Base-by-base conservation (phyloP, 2,888 invertebrate genomes). In the Abrostola triplasia region DNA sequence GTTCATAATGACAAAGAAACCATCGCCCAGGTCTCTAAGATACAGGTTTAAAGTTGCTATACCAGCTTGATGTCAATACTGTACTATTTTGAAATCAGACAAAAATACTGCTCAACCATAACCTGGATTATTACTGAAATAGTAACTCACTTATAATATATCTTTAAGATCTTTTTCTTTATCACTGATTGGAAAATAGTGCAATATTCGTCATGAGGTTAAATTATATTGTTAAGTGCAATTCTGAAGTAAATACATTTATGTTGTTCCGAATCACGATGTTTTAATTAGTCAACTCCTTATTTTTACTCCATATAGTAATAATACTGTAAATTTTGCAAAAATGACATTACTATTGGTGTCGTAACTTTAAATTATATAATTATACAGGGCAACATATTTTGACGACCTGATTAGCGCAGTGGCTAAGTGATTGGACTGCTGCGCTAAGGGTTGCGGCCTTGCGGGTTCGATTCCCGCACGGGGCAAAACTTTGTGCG, bases 1-100 rank as follows among this genome's bases (percentile, higher is more conserved):
- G 93, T 94, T 91, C 77, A 80, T 93, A 77, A 92, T 92, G 88
- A 87, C 85, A 59, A 93, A 89, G 80, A 93, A 87, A 82, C 73
- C 83, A 13, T 85, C 87, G 81, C 87, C 91, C 82, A 90, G 84
- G 78, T 82, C 82, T 47, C 64, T 88, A n/a, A 83, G 86, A 76
- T 93, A 92, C 76, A 85, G 79, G 68, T 90, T 93, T 68, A 88
- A 84, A 83, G 79, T 91, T 35, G 79, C 83, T 59, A 81, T 89
- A 69, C 89, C 89, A 65, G 74, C 79, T 60, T 80, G 44, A 70
- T 65, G 48, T 59, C 24, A 63, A 41, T 62, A 58, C 53, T 64
- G 59, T 50, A 60, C 47, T 66, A 57, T 64, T 67, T 56, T 56
- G 2, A 37, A 65, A 61, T 60, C 8, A 44, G 44, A 64, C 24